Evolutionary conservation across 1,140 invertebrate genomes (phyloP).

Genomic region (Trissolcus basalis): DNA sequence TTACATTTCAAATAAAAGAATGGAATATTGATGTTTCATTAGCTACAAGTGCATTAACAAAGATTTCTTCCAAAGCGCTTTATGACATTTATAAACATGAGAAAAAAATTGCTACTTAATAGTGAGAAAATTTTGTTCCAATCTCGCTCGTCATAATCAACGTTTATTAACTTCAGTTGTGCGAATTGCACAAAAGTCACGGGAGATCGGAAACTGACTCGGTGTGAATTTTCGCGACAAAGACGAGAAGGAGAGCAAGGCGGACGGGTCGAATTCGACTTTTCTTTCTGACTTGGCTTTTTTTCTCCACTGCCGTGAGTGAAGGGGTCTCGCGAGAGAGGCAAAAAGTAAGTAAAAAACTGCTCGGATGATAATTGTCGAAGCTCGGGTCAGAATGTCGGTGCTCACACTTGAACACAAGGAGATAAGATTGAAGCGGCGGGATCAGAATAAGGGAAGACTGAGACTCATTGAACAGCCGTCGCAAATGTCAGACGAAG

Average conservation of each 20-base stretch:
- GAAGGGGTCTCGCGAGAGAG: conserved; percentile 48
- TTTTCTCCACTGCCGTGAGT: conserved; percentile 17
- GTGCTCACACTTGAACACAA: conserved; percentile 37
- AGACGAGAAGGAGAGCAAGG: conserved; percentile 5
- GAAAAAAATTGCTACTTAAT: conserved; percentile 24
- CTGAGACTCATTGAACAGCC: conserved; percentile 26
- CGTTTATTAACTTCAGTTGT: conserved; percentile 27
- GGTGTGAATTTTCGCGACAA: conserved; percentile 43
- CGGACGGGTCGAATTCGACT: conserved; percentile 5
- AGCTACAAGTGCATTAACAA: conserved; percentile 22
- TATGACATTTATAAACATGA: conserved; percentile 39
- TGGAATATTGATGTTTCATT: conserved; percentile 34
- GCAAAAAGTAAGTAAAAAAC: conserved; percentile 68
- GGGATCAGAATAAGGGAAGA: conserved; percentile 21
- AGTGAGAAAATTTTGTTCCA: conserved; percentile 1
- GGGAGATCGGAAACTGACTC: conserved; percentile 30
- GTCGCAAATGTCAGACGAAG: conserved; percentile 21
- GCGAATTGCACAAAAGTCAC: conserved; percentile 17
- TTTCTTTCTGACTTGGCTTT: conserved; percentile 18
- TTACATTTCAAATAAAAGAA: not conserved
- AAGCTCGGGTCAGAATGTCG: conserved; percentile 47
- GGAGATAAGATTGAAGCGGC: conserved; percentile 49
- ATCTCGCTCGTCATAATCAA: conserved; percentile 27
- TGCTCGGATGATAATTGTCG: conserved; percentile 68
- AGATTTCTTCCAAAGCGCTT: conserved; percentile 12